Conservation (phyloP, 2,113 vertebrate genomes). For the Suncus etruscus region DNA sequence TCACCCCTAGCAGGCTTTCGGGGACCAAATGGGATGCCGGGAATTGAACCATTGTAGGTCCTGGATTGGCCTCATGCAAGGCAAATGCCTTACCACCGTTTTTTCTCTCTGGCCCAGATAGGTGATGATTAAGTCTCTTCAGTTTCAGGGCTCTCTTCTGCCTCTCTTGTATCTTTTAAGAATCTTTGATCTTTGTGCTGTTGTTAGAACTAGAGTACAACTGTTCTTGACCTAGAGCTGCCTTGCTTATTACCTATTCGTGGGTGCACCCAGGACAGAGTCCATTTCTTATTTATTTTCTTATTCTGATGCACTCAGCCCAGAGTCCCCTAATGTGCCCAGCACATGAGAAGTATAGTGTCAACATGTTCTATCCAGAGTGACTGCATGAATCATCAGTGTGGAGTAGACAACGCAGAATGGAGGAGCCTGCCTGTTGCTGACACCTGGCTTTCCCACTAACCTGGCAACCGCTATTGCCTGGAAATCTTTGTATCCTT, state of each 20-base stretch:
- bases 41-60: no score
- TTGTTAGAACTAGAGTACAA: neutral
- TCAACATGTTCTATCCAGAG: neutral
- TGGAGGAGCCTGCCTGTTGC: neutral
- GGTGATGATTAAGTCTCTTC: no score
- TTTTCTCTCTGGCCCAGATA: no score
- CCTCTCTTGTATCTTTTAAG: neutral
- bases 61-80: no score
- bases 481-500: constrained; percentile 91
- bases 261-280: neutral
- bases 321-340: neutral
- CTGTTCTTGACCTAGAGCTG: neutral
- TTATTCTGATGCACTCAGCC: neutral
- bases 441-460: neutral
- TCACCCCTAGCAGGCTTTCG: no score
- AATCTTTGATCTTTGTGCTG: neutral
- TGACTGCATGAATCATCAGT: neutral
- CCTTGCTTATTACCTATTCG: neutral
- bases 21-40: no score
- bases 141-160: no score
- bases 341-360: neutral
- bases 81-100: no score
- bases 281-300: constrained; percentile 5
- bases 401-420: fast-evolving
- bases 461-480: constrained; percentile 95